Base-by-base conservation (phyloP, 2,113 vertebrate species). In the Nerophis lumbriciformis region DNA sequence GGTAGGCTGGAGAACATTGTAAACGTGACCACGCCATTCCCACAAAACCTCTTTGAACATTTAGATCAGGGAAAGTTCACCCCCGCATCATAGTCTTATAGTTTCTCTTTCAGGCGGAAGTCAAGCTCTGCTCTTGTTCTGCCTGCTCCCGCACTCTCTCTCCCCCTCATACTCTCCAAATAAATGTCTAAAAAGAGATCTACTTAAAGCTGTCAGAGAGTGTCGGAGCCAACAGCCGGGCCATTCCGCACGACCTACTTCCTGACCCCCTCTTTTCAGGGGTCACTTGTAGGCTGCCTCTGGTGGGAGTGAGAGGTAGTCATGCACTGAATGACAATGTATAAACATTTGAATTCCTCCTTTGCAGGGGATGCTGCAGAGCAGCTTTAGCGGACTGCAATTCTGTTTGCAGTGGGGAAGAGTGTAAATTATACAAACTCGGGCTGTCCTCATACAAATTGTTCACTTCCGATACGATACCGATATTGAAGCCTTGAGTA, bases 121-220 rank as follows among this genome's bases (percentile, higher is more conserved):
- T 80, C 80, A 68, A 73, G 76, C 75, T 84, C 74, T 75, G 72
- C 81, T 88, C 87, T 88, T 88, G 73, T 87, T 89, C 86, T 69
- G 76, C 44, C 72, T 67, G 53, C 76, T 75, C 73, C 59, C 59
- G 45, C 48, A 67, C 69, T 64, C 61, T 62, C 69, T 35, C 77
- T 72, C 78, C 76, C 76, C 79, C 66, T 55, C 48, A 59, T 78
- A 83, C 73, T 72, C 83, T 85, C 80, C 77, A 88, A 86, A 88
- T 84, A 83, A 91, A 90, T 78, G 69, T 78, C 85, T 89, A 88
- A 90, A 89, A 83, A 90, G 81, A 86, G 87, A 89, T 90, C 91
- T 90, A 86, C 88, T 90, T 89, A 89, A 89, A 85, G 84, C 90
- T 91, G 90, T 93, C 93, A 92, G 82, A 90, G 91, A 85, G 90